A percentile compares a stretch with the other conserved stretches of the same genome.
These are phyloP conservation scores for Coenonympha glycerion DNA, from an alignment of 2,888 invertebrate genomes.

Conservation along the genomic window DNA sequence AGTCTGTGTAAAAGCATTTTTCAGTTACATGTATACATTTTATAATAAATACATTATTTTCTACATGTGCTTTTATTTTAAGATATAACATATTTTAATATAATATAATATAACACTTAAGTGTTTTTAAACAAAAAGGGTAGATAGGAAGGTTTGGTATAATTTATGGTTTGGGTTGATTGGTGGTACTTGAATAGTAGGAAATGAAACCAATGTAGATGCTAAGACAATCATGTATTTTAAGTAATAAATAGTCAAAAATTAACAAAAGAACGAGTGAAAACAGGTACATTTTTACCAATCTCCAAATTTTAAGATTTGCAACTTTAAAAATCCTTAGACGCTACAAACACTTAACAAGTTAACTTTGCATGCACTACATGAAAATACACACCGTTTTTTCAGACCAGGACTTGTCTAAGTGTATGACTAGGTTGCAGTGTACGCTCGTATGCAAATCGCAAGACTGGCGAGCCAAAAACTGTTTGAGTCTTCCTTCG, in stretches of 20 bases:
- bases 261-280: conserved; percentile 74
- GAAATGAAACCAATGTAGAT: conserved; percentile 47
- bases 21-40: conserved; percentile 72
- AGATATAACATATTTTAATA: background rate
- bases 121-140: too few relatives aligned
- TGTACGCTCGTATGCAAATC: conserved; percentile 46
- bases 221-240: conserved; percentile 75
- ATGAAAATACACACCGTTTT: conserved; percentile 57
- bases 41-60: conserved; percentile 72
- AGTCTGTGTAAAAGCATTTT: conserved; percentile 44
- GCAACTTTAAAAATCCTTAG: conserved; percentile 69
- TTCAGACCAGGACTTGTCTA: conserved; percentile 55
- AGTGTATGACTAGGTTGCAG: conserved; percentile 75
- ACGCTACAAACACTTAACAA: conserved; percentile 73
- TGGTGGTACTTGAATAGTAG: background rate
- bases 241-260: conserved; percentile 75
- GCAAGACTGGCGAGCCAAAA: conserved; percentile 41
- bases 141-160: too few relatives aligned
- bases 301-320: conserved; percentile 71
- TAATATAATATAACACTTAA: too few relatives aligned
- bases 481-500: conserved; percentile 34
- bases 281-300: conserved; percentile 74
- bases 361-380: conserved; percentile 71
- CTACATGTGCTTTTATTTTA: conserved; percentile 39
- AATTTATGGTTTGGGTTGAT: conserved; percentile 30